A percentile compares a stretch with the other conserved stretches of the same genome.
Conservation (phyloP, 1,140 invertebrate species). For the Paraescarpia echinospica region DNA sequence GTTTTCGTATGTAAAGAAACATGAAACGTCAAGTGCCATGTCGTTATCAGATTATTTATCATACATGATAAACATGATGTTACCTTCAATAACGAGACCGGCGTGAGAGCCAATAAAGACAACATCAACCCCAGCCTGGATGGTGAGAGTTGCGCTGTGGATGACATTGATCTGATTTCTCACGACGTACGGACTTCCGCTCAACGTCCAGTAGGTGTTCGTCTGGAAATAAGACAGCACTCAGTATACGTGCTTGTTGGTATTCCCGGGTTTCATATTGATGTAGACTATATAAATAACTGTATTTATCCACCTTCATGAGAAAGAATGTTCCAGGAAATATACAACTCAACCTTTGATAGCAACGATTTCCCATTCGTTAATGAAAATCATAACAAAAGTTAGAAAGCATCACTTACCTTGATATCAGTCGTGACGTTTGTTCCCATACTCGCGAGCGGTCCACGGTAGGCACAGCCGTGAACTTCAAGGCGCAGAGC, state of each 20-base stretch:
- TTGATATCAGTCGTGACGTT: neutral
- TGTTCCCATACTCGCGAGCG: neutral
- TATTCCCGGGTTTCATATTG: no score
- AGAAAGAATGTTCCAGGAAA: neutral
- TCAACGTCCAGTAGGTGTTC: conserved; percentile 21
- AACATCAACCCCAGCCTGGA: conserved; percentile 22
- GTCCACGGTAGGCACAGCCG: neutral
- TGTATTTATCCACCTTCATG: neutral
- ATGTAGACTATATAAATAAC: no score
- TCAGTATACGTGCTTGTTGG: no score
- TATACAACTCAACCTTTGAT: no score
- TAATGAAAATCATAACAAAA: neutral
- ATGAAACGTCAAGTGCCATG: neutral
- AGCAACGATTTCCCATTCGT: neutral
- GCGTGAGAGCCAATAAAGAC: conserved; percentile 10
- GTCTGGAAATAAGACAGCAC: neutral
- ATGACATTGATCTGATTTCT: neutral
- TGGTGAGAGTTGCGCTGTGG: neutral
- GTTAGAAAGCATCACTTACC: neutral
- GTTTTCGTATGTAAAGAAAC: neutral
- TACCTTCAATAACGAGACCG: conserved; percentile 14
- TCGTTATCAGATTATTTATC: neutral
- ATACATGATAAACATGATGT: neutral
- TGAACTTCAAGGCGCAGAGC: neutral
- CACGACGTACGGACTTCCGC: conserved; percentile 19